phyloP scores from a whole-genome alignment of 2,888 invertebrate genomes.

The Troglohyphantes excavatus region DNA sequence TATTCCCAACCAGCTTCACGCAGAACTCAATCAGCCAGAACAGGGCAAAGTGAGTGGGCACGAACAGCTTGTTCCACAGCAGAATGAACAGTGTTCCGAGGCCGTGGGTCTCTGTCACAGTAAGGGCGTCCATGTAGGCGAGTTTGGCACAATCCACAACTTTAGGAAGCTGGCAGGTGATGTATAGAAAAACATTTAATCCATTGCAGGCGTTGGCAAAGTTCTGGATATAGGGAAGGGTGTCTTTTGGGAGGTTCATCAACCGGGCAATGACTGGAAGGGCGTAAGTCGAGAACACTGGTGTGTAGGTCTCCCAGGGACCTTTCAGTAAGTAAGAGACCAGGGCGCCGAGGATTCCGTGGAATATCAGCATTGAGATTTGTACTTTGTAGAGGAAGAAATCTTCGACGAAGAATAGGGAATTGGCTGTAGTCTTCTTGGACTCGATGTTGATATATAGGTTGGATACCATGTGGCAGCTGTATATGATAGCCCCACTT shows the following conservation, averaged over 20 bases:
- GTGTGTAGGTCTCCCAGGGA: conserved; percentile 82
- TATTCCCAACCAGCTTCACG: conserved; percentile 81
- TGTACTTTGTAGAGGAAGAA: conserved; percentile 81
- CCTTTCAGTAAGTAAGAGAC: conserved; percentile 83
- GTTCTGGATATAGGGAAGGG: conserved; percentile 83
- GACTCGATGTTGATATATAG: no score
- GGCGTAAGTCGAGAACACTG: conserved; percentile 83
- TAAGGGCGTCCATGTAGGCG: conserved; percentile 81
- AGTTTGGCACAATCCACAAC: conserved; percentile 82
- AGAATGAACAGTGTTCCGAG: conserved; percentile 81
- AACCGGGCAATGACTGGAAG: conserved; percentile 84
- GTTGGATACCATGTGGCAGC: conserved; percentile 83
- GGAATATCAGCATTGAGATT: conserved; percentile 82
- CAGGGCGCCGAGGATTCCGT: conserved; percentile 82
- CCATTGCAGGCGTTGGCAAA: conserved; percentile 83
- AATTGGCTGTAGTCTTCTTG: no score
- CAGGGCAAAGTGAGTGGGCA: conserved; percentile 84
- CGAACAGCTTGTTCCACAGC: conserved; percentile 83
- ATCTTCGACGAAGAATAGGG: conserved; percentile 80
- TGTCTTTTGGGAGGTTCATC: conserved; percentile 83
- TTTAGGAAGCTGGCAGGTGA: conserved; percentile 83
- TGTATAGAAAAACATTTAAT: conserved; percentile 83
- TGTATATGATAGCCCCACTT: conserved; percentile 83
- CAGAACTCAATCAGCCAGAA: conserved; percentile 84
- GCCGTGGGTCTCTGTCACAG: conserved; percentile 81